phyloP scores from a whole-genome alignment of 1,140 invertebrate genomes.

The Zaprionus nigranus region DNA sequence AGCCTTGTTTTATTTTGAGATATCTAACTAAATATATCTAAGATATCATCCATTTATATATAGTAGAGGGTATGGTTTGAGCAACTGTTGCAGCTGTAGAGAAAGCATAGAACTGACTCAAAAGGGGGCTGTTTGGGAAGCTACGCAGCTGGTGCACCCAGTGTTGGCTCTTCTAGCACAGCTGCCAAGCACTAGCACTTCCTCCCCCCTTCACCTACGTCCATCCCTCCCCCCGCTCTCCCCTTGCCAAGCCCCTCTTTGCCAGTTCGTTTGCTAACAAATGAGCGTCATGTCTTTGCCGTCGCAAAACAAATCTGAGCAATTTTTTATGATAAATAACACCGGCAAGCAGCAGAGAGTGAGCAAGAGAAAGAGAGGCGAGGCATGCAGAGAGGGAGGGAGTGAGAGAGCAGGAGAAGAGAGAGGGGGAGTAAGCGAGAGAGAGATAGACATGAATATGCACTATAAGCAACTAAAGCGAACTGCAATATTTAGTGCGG shows the following conservation, averaged over 20 bases:
- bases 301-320: slow-evolving; percentile 82
- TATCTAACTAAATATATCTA: not conserved
- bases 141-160: slow-evolving; percentile 7
- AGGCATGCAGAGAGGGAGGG: not conserved
- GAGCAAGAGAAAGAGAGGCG: not conserved
- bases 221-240: not conserved
- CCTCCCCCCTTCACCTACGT: not conserved
- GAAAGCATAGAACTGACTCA: slow-evolving; percentile 1
- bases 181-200: slow-evolving; percentile 1
- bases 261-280: slow-evolving; percentile 70
- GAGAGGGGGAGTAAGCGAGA: not conserved
- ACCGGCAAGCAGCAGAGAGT: slow-evolving; percentile 37
- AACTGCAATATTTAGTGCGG: slow-evolving; percentile 69
- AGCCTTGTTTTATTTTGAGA: not conserved
- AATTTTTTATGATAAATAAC: slow-evolving; percentile 84
- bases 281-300: slow-evolving; percentile 81
- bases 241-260: slow-evolving; percentile 36
- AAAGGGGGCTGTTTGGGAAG: not conserved
- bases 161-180: not conserved
- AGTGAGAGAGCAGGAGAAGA: not conserved
- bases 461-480: slow-evolving; percentile 39
- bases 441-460: slow-evolving; percentile 25
- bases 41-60: not conserved
- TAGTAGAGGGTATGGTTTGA: not conserved
- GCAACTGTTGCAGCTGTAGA: not conserved